Evolutionary conservation across 2,888 invertebrate species (phyloP), one percentile per base, ranked within the genome.

Genomic region (Antheraea yamamai): DNA sequence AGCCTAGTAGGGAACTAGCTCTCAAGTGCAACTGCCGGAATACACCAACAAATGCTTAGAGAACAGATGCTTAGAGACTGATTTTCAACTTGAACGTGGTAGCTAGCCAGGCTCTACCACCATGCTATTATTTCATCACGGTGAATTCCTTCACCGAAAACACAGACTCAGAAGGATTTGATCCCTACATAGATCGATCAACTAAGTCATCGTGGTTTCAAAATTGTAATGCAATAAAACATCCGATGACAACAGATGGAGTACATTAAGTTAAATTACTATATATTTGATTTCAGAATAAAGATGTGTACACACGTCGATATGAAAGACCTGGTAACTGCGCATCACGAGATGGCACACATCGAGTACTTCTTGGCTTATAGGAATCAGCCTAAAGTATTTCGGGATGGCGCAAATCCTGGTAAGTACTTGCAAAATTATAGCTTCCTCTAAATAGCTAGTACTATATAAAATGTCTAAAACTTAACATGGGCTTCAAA

Each of bases 291-390:
- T 79, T 95, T 81, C 93, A 97, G 98, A 76, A 98, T 98, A 75
- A 98, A 98, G 92, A 97, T 98, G 97, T 98, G 98, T 87, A 97
- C 98, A 0, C 96, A 97, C 83, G 96, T 98, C 2, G 97, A 96
- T 78, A 98, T 98, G 96, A 97, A 97, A 81, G 98, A 98, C 86
- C 88, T 98, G 79, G 96, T 98, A 75, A 98, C 98, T 0, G 97
- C 97, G 0, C 98, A 98, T 83, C 98, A 98, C 83, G 98, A 98
- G 92, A 97, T 98, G 97, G 97, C 98, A 0, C 98, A 98, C 85
- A 96, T 98, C 74, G 97, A 98, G 84, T 98, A 98, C 88, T 98
- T 98, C 93, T 92, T 98, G 83, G 97, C 97, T 58, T 98, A 98
- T 90, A 96, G 96, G 76, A 96, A 97, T 85, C 96, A 97, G 83